phyloP scores from a whole-genome alignment of 1,140 invertebrate genomes.

The Zaprionus kolodkinae region DNA sequence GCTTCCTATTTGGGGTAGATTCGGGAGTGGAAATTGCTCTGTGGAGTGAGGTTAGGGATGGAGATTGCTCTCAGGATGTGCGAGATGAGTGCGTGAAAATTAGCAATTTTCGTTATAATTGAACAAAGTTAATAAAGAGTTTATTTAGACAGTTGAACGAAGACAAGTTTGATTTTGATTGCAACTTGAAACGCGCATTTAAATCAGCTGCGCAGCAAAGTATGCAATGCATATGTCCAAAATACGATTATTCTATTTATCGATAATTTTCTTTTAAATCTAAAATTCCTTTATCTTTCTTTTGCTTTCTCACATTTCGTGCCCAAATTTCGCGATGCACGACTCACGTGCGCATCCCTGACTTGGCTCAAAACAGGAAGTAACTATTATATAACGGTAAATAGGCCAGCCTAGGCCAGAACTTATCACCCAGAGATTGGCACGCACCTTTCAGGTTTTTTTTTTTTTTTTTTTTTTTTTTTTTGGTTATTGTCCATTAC shows the following conservation, averaged over 20 bases:
- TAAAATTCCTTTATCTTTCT: too few relatives aligned
- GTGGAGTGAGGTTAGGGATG: not conserved
- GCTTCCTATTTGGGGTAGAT: conserved; percentile 39
- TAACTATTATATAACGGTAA: conserved; percentile 71
- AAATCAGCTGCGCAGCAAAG: not conserved
- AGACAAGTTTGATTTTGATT: too few relatives aligned
- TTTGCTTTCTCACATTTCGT: not conserved
- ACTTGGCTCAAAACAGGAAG: conserved; percentile 55
- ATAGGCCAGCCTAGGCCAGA: conserved; percentile 47
- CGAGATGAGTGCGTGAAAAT: conserved; percentile 30
- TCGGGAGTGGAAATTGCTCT: conserved; percentile 11
- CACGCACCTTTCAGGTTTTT: conserved; percentile 58
- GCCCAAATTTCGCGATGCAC: not conserved
- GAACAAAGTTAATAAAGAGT: not conserved
- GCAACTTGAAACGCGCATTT: not conserved
- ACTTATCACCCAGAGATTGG: conserved; percentile 43
- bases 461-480: conserved; percentile 2
- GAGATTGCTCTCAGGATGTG: conserved; percentile 11
- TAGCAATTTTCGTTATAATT: not conserved
- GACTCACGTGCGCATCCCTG: conserved; percentile 57
- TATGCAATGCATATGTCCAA: not conserved
- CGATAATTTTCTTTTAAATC: too few relatives aligned
- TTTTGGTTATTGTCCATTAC: conserved; percentile 13
- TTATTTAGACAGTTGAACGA: too few relatives aligned
- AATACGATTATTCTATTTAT: too few relatives aligned